Evolutionary conservation across 2,113 vertebrate genomes (phyloP), one percentile per base, ranked within the genome.

Genomic region (Psittacus erithacus): DNA sequence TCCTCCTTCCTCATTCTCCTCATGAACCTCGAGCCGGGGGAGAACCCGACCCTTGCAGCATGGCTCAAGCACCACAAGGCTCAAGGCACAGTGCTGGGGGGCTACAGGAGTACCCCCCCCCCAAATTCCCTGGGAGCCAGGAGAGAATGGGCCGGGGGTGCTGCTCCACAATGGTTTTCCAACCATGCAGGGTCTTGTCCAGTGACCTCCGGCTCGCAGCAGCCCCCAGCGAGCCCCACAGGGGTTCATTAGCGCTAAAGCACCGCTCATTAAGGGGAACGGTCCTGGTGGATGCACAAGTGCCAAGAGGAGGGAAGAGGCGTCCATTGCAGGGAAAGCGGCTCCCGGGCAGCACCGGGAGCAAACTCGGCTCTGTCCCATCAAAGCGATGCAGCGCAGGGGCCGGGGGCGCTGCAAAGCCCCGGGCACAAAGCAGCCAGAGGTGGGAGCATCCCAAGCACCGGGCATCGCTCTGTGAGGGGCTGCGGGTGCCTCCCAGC

Each of bases 391-490:
- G n/a, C 88, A 47, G 81, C 2, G 2, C 19, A 15, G 63, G 27
- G 23, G 11, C 27, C 27, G 11, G 5, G 39, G 22, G 11, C 4
- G 3, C 15, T 15, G 7, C 28, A 14, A 6, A 19, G 33, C 33
- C 63, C 46, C 2, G 2, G n/a, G 53, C 46, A 13, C 12, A 4
- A 44, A 44, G 50, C 55, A 44, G 43, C 11, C 31, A 7, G 5
- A 59, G 23, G 12, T 4, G 12, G 90, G 50, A n/a, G 55, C 27
- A 73, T 94, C 97, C 97, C 98, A 91, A 88, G 90, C 77, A 39
- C 24, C 39, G 23, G 24, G n/a, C n/a, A 38, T 62, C 9, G 23
- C 59, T 22, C 33, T n/a, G 20, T 14, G 31, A 13, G 31, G 31
- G 33, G 55, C 33, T 38, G 4, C 38, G 38, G 38, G 38, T 38